These are phyloP conservation scores for Celastrina argiolus DNA, from an alignment of 2,888 invertebrate species.

Conservation along the genomic window DNA sequence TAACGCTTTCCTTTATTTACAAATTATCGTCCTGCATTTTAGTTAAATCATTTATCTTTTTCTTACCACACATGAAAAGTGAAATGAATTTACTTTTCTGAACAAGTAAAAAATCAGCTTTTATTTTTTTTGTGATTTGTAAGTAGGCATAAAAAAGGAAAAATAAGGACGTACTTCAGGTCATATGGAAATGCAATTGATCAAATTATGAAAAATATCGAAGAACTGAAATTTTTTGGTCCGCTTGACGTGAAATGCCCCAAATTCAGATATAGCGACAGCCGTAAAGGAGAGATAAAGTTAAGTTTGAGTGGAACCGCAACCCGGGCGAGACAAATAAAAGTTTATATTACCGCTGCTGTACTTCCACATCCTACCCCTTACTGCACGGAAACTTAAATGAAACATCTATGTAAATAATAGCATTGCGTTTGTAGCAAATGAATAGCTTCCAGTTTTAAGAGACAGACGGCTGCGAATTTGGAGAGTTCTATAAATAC, in stretches of 20 bases:
- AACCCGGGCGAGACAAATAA: slow-evolving; percentile 53
- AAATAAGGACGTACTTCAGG: too few species aligned
- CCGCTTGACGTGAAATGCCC: too few species aligned
- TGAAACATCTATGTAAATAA: background rate
- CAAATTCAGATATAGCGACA: slow-evolving; percentile 32
- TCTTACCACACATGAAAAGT: background rate
- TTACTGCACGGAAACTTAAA: background rate
- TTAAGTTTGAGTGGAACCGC: slow-evolving; percentile 52
- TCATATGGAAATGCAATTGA: too few species aligned
- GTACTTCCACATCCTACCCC: slow-evolving; percentile 43
- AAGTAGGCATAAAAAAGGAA: too few species aligned
- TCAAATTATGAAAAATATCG: too few species aligned
- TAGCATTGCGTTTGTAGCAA: background rate
- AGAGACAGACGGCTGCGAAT: too few species aligned
- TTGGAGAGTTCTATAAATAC: too few species aligned
- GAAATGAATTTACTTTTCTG: slow-evolving; percentile 29
- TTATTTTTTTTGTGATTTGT: too few species aligned
- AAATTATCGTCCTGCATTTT: background rate
- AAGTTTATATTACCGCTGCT: slow-evolving; percentile 64
- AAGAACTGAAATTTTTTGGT: too few species aligned
- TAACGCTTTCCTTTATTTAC: too few species aligned
- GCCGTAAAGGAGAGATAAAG: slow-evolving; percentile 61
- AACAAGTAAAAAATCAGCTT: too few species aligned
- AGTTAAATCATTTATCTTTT: background rate
- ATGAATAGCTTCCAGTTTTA: background rate